phyloP scores from a whole-genome alignment of 2,888 invertebrate species.

The Prenolepis imparis region DNA sequence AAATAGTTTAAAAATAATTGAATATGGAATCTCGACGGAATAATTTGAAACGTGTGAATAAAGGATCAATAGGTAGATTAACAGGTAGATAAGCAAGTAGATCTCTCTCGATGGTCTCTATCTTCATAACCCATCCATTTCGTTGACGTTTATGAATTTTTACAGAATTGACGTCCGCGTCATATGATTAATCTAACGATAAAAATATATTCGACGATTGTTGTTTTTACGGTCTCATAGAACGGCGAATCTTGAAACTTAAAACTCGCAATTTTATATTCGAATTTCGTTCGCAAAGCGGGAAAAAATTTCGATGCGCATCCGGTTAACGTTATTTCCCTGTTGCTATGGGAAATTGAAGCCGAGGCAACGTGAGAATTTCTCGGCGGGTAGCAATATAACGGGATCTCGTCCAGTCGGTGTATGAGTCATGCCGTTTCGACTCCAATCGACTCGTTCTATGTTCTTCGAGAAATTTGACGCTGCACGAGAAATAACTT shows the following conservation, averaged over 20 bases:
- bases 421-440: conserved; percentile 31
- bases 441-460: conserved; percentile 28
- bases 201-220: not conserved
- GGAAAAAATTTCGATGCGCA: conserved; percentile 16
- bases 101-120: conserved; percentile 63
- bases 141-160: not conserved
- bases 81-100: conserved; percentile 2
- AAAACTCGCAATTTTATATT: conserved; percentile 8
- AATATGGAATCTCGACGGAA: not conserved
- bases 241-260: not conserved
- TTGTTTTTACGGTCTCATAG: not conserved
- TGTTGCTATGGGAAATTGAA: conserved; percentile 72
- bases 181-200: not conserved
- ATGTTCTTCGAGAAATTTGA: conserved; percentile 35
- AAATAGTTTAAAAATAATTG: not conserved
- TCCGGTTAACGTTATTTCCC: conserved; percentile 18
- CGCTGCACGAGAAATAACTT: not conserved
- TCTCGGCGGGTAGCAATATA: conserved; percentile 55
- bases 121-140: conserved; percentile 15
- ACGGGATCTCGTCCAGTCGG: conserved; percentile 22
- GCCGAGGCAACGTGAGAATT: conserved; percentile 69
- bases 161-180: not conserved
- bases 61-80: not conserved
- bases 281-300: not conserved
- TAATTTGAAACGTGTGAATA: not conserved